Evolutionary conservation across 2,888 invertebrate genomes (phyloP).

Genomic region (Notodonta ziczac): DNA sequence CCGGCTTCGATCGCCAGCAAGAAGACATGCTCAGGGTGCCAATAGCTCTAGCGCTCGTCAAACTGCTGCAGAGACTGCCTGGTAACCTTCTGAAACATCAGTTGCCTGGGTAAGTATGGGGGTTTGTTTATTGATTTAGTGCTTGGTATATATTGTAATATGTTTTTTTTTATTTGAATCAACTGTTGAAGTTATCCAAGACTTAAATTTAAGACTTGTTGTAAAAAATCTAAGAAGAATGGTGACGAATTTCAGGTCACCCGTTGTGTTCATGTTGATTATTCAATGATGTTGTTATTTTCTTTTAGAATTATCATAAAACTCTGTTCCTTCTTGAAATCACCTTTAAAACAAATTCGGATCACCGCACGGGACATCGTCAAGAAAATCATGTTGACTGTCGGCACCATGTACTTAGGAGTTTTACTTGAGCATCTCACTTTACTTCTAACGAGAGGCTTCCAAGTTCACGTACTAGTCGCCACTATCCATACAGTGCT

Average conservation of each 20-base stretch:
- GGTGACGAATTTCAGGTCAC: no score
- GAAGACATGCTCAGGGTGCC: conserved; percentile 96
- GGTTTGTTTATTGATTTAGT: not conserved
- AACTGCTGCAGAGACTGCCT: conserved; percentile 94
- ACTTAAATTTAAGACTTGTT: not conserved
- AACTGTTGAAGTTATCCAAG: no score
- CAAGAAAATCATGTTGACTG: conserved; percentile 93
- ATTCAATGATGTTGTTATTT: conserved; percentile 6
- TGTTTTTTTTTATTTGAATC: not conserved
- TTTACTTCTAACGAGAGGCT: conserved; percentile 92
- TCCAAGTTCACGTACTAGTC: conserved; percentile 96
- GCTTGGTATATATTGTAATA: not conserved
- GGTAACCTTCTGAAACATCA: conserved; percentile 89
- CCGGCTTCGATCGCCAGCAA: conserved; percentile 90
- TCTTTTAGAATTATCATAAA: conserved; percentile 91
- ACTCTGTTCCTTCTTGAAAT: conserved; percentile 95
- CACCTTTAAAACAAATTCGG: conserved; percentile 93
- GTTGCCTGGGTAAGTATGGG: conserved; percentile 89
- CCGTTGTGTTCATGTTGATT: not conserved
- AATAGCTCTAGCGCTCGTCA: conserved; percentile 96
- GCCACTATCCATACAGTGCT: conserved; percentile 95
- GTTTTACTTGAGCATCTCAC: conserved; percentile 92
- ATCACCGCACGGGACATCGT: conserved; percentile 94
- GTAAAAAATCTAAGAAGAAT: not conserved
- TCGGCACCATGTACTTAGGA: conserved; percentile 93